Evolutionary conservation across 2,113 vertebrate genomes (phyloP), one percentile per base, ranked within the genome.

Genomic region (Anarhynchus alexandrinus): DNA sequence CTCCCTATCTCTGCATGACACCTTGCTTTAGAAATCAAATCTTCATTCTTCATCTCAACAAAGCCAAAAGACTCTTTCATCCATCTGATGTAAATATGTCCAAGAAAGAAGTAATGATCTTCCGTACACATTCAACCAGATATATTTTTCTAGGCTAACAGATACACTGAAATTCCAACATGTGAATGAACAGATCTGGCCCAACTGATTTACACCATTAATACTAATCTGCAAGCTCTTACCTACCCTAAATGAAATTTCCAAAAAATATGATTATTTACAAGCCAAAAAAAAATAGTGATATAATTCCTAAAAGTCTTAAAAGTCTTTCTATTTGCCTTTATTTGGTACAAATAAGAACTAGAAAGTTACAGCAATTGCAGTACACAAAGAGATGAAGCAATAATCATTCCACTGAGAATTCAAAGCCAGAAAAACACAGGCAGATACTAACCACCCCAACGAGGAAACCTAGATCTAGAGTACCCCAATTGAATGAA

Each of bases 1-100:
- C 45, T 94, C 64, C 30, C 67, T 55, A 3, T 76, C 81, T 65
- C 70, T 26, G 52, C 43, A 69, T n/a, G 73, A 51, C 61, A 64
- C 25, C 61, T 88, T 64, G 40, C 66, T 86, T 93, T 82, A 84
- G 70, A 92, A 94, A 93, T 88, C 54, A 82, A 73, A 93, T 82
- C 73, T 95, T 88, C 70, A 47, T 82, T 85, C 76, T 70, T 15
- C 23, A 47, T 57, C 66, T 83, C 51, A 79, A 70, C 43, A 86
- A 74, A 85, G 71, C 51, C 66, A 64, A 27, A 72, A 62, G 26
- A 72, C 16, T 15, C 51, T 82, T 85, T 54, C 21, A 87, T 64
- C 9, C 59, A 82, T 32, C 80, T 86, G 69, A 90, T 49, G 32
- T 58, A 94, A 93, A 49, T 49, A 90, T 10, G 54, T 59, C 66